phyloP scores from a whole-genome alignment of 1,140 invertebrate genomes.

The Sarcophaga bullata region DNA sequence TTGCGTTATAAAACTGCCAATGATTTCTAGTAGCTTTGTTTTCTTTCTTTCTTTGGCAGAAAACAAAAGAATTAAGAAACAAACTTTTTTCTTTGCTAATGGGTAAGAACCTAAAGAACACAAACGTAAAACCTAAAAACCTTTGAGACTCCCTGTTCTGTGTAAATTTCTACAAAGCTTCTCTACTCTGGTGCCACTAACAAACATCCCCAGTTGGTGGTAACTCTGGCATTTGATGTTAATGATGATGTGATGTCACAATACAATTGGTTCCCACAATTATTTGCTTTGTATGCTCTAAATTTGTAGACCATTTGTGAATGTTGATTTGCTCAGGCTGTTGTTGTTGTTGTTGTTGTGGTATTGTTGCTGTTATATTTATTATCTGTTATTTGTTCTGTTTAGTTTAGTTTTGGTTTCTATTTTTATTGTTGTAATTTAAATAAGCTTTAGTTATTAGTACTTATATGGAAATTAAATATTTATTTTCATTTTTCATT shows the following conservation, averaged over 20 bases:
- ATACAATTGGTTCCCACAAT: slow-evolving; percentile 33
- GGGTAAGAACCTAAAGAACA: neutral
- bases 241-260: slow-evolving; percentile 19
- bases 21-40: too few relatives aligned
- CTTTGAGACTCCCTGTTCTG: neutral
- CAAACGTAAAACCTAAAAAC: neutral
- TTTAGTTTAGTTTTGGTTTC: neutral
- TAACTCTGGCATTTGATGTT: too few relatives aligned
- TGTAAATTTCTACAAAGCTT: too few relatives aligned
- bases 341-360: neutral
- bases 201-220: too few relatives aligned
- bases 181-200: neutral
- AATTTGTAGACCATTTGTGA: neutral
- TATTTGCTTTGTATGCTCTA: slow-evolving; percentile 36
- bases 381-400: neutral
- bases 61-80: neutral
- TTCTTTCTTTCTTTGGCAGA: too few relatives aligned
- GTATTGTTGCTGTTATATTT: neutral
- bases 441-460: slow-evolving; percentile 29
- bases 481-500: too few relatives aligned
- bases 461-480: slow-evolving; percentile 36
- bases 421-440: neutral
- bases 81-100: neutral
- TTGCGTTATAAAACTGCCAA: too few relatives aligned
- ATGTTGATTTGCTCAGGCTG: neutral